phyloP scores from a whole-genome alignment of 2,888 invertebrate genomes.

The Lasioglossum oenotherae region DNA sequence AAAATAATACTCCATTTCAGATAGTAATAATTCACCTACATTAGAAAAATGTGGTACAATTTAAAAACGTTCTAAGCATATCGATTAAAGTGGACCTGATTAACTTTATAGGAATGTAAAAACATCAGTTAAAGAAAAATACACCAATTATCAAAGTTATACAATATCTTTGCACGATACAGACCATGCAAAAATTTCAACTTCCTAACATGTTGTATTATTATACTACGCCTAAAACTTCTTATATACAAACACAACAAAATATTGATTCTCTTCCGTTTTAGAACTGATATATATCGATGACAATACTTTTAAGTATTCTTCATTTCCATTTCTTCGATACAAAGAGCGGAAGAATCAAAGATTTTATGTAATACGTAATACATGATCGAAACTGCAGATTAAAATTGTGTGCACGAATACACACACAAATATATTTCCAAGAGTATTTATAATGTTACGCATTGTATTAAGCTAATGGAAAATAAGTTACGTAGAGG shows the following conservation, averaged over 20 bases:
- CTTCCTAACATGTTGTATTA: slow-evolving; percentile 40
- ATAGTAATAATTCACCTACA: slow-evolving; percentile 46
- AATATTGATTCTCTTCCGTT: slow-evolving; percentile 31
- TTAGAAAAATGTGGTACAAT: slow-evolving; percentile 58
- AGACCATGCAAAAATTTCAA: slow-evolving; percentile 57
- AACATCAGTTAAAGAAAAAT: slow-evolving; percentile 72
- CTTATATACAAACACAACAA: slow-evolving; percentile 60
- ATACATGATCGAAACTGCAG: slow-evolving; percentile 48
- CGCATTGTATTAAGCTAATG: slow-evolving; percentile 51
- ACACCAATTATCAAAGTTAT: slow-evolving; percentile 70
- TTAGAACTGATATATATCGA: slow-evolving; percentile 16
- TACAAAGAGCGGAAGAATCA: slow-evolving; percentile 38
- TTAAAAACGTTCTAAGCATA: slow-evolving; percentile 61
- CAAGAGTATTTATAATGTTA: slow-evolving; percentile 49
- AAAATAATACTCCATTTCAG: slow-evolving; percentile 48
- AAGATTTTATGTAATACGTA: slow-evolving; percentile 72
- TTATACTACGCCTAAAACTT: slow-evolving; percentile 47
- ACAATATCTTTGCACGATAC: slow-evolving; percentile 45
- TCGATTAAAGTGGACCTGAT: slow-evolving; percentile 65
- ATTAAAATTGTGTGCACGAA: slow-evolving; percentile 27
- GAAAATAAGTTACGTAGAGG: slow-evolving; percentile 59
- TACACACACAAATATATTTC: slow-evolving; percentile 19
- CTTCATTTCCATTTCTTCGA: slow-evolving; percentile 19
- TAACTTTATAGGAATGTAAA: slow-evolving; percentile 77
- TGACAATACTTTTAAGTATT: slow-evolving; percentile 20